phyloP scores from a whole-genome alignment of 1,140 invertebrate genomes.

The Argopecten irradians region DNA sequence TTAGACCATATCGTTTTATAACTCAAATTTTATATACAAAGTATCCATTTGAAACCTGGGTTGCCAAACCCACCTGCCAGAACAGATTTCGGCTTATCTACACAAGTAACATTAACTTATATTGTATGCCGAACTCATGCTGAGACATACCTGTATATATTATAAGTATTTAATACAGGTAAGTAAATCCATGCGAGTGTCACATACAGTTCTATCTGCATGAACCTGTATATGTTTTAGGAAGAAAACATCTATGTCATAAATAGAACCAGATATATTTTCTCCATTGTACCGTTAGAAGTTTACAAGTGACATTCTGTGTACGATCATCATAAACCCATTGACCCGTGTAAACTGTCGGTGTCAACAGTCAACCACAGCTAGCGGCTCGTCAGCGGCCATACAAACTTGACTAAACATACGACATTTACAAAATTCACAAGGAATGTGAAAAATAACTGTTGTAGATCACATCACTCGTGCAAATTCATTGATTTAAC shows the following conservation, averaged over 20 bases:
- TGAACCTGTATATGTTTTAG: neutral
- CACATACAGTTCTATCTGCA: neutral
- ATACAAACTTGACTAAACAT: neutral
- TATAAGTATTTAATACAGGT: neutral
- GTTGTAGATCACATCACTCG: neutral
- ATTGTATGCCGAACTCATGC: neutral
- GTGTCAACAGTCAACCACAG: slow-evolving; percentile 10
- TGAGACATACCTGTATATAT: neutral
- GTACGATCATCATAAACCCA: neutral
- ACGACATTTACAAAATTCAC: neutral
- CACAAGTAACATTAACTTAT: neutral
- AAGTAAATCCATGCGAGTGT: neutral
- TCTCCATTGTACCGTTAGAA: neutral
- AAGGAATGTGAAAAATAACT: neutral
- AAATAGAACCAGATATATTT: neutral
- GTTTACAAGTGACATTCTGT: no score
- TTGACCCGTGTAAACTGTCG: neutral
- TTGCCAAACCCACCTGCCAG: neutral
- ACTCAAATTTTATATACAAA: no score
- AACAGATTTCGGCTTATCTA: neutral
- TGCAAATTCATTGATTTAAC: neutral
- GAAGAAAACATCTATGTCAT: neutral
- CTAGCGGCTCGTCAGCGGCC: neutral
- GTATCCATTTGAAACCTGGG: no score
- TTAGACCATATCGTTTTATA: no score